Conservation (phyloP, 2,113 vertebrate genomes). For the Benitochromis conjunctus region DNA sequence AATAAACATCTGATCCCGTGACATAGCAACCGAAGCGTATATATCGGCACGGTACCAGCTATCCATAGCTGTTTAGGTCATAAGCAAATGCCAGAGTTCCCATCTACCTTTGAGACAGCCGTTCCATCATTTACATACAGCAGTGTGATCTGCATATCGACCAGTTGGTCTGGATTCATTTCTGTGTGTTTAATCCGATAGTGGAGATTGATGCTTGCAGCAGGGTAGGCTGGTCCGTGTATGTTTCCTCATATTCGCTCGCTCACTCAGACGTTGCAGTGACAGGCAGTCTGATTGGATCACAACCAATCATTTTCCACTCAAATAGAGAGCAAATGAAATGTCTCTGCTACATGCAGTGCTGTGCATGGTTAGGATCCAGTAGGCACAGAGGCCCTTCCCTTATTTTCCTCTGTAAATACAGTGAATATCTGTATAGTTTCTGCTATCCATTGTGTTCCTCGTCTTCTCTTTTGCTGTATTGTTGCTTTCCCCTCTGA, state of each 20-base stretch:
- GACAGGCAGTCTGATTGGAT: conserved; percentile 57
- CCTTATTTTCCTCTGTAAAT: background rate
- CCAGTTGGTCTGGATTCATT: conserved; percentile 47
- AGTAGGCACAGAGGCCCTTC: background rate
- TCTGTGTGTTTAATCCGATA: conserved; percentile 50
- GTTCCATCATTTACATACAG: conserved; percentile 25
- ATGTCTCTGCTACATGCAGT: conserved; percentile 26
- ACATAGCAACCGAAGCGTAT: background rate
- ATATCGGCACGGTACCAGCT: background rate
- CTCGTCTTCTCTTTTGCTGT: background rate
- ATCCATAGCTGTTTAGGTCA: background rate
- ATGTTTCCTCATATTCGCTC: conserved; percentile 23
- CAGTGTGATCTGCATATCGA: conserved; percentile 30
- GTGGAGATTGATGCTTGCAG: conserved; percentile 45
- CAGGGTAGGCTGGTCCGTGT: conserved; percentile 13
- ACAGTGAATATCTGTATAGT: background rate
- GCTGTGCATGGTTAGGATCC: conserved; percentile 28
- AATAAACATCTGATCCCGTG: background rate
- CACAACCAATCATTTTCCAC: conserved; percentile 60
- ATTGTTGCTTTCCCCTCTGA: background rate
- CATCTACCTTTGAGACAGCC: conserved; percentile 28
- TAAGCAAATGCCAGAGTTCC: background rate
- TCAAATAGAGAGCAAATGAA: conserved; percentile 61
- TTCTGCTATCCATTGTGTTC: background rate
- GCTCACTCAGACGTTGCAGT: conserved; percentile 21